These are phyloP conservation scores for Zosterops borbonicus DNA, from an alignment of 2,113 vertebrate genomes.

Conservation along the genomic window DNA sequence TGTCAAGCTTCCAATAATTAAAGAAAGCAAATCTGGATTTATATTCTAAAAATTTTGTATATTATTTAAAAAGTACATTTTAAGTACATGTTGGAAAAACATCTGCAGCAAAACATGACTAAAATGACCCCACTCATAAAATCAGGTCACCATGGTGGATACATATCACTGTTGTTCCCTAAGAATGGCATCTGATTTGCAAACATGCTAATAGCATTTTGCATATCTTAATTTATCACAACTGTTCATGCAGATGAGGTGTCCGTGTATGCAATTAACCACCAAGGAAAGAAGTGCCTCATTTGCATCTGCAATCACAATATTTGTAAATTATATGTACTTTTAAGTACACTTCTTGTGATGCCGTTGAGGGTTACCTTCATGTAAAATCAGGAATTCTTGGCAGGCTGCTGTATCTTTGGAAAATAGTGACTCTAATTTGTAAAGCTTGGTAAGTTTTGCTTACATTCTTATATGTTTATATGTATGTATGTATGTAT, in stretches of 20 bases:
- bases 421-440: not conserved
- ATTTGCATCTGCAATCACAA: constrained; percentile 8
- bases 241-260: not conserved
- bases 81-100: not conserved
- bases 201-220: constrained; percentile 1
- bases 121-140: not conserved
- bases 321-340: not conserved
- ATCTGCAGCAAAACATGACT: not conserved
- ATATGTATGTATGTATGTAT: accelerated
- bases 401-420: not conserved
- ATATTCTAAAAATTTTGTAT: not conserved
- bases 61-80: not conserved
- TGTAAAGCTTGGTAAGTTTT: not conserved
- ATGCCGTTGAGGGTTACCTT: not conserved
- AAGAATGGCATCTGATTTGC: constrained; percentile 14
- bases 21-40: not conserved
- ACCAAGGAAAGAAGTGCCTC: not conserved
- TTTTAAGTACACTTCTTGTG: not conserved
- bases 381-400: not conserved
- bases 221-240: constrained; percentile 19
- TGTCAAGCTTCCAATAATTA: not conserved
- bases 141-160: not conserved
- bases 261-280: constrained; percentile 9
- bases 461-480: not conserved
- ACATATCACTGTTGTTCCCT: not conserved